phyloP scores from a whole-genome alignment of 2,797 vertebrate species.

The Hoplostethus atlanticus region DNA sequence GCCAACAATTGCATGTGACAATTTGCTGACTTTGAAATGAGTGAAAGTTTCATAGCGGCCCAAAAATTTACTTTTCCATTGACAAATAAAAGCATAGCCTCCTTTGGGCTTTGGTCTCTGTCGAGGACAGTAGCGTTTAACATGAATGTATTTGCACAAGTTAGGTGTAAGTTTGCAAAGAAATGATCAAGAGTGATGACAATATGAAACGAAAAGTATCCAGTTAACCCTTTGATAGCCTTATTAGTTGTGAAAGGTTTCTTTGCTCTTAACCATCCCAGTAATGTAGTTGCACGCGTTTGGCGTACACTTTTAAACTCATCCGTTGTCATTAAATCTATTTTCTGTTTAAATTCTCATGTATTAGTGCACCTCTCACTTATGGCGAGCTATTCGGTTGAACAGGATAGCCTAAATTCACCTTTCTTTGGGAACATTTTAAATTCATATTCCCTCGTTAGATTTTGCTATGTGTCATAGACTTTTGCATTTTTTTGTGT shows the following conservation, averaged over 20 bases:
- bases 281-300: constrained; percentile 45
- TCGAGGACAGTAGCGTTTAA: constrained; percentile 32
- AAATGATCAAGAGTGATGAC: constrained; percentile 22
- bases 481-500: constrained; percentile 72
- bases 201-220: constrained; percentile 31
- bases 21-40: constrained; percentile 4
- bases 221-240: constrained; percentile 31
- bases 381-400: constrained; percentile 9
- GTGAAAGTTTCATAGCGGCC: neutral
- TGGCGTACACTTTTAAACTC: constrained; percentile 28
- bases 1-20: neutral
- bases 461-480: constrained; percentile 52
- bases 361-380: constrained; percentile 36
- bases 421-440: constrained; percentile 34
- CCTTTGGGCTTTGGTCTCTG: neutral
- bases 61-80: neutral
- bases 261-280: constrained; percentile 12
- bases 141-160: constrained; percentile 70
- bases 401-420: constrained; percentile 34
- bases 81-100: neutral
- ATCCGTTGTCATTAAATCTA: constrained; percentile 25
- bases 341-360: constrained; percentile 41
- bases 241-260: constrained; percentile 40
- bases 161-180: constrained; percentile 24
- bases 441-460: constrained; percentile 39